Evolutionary conservation across 1,140 invertebrate genomes (phyloP), one percentile per base, ranked within the genome.

Genomic region (Trigoniulus corallinus): DNA sequence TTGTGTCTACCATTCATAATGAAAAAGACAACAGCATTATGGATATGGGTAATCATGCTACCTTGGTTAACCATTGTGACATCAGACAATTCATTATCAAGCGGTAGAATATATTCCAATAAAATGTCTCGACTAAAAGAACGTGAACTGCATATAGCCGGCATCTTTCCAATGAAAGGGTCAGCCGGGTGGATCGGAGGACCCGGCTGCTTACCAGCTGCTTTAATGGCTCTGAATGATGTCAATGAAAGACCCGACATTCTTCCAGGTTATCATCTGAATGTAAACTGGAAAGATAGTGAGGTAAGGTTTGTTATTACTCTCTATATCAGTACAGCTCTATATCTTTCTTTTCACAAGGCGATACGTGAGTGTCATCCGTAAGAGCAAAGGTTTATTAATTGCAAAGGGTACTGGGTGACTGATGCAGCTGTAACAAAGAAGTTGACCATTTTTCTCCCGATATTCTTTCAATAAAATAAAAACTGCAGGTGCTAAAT

Each of bases 131-230:
- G n/a, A n/a, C n/a, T n/a, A n/a, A n/a, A n/a, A n/a, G n/a, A n/a
- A n/a, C n/a, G n/a, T n/a, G 78, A 84, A 53, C 71, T 98, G 53
- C 88, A 97, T 67, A 95, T 98, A 65, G 95, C 91, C 44, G 94
- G 88, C 21, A 94, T 98, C 57, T 98, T 98, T 71, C 94, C 94
- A 2, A 97, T 96, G 66, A 80, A 75, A 48, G 88, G 88, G 12
- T 82, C 89, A 62, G 92, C 91, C 48, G 91, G 92, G 49, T 95
- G 94, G 91, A 81, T 92, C 65, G 87, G 91, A 50, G 87, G 88
- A 13, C 86, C 78, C 73, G 88, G 88, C 1, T 93, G 88, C 64
- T 84, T 87, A 76, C 92, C 92, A 41, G 93, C 95, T 20, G 93
- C 93, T 43, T 77, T 84, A 64, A 77, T 98, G 66, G 95, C 95